A percentile compares a stretch with the other conserved stretches of the same genome.
phyloP scores from a whole-genome alignment of 2,113 vertebrate genomes.

The Cottus gobio region DNA sequence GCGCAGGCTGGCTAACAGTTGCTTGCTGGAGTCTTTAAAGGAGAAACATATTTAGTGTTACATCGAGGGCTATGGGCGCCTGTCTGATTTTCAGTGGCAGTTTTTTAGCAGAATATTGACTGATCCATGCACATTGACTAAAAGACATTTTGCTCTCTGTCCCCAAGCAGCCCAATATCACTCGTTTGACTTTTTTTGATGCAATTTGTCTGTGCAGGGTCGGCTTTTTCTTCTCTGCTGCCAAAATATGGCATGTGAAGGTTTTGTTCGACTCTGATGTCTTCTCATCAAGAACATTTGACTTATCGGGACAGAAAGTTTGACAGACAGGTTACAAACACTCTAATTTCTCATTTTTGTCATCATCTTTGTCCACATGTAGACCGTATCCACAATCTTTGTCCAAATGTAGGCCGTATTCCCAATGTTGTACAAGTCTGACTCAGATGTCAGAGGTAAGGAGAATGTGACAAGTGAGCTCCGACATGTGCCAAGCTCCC shows the following conservation, averaged over 20 bases:
- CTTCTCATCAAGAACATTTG: neutral
- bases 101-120: neutral
- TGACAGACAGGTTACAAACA: neutral
- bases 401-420: neutral
- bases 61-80: neutral
- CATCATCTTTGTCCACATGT: neutral
- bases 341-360: neutral
- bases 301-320: neutral
- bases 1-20: conserved; percentile 37
- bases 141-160: neutral
- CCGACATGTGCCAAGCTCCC: conserved; percentile 11
- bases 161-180: neutral
- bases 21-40: conserved; percentile 9
- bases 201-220: neutral
- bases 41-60: conserved; percentile 29
- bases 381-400: neutral
- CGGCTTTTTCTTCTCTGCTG: neutral
- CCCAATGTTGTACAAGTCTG: neutral
- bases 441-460: conserved; percentile 24
- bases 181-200: neutral
- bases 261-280: neutral
- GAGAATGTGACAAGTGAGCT: conserved; percentile 17
- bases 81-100: neutral
- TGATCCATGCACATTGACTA: neutral
- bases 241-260: neutral